These are phyloP conservation scores for Onychomys torridus DNA, from an alignment of 2,797 vertebrate species.

Conservation along the genomic window DNA sequence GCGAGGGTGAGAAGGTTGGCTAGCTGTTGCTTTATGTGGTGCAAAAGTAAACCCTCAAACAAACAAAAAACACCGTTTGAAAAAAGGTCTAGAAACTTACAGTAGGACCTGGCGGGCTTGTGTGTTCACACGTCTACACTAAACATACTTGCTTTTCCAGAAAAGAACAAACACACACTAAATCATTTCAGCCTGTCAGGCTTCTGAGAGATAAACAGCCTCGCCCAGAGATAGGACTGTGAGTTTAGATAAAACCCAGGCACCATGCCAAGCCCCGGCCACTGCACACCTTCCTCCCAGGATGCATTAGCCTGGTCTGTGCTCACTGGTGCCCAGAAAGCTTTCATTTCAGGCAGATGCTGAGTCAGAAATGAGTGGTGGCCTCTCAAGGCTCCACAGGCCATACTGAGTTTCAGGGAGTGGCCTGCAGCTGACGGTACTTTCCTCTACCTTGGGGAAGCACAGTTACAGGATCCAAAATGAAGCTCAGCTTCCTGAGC, in stretches of 20 bases:
- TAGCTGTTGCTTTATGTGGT: not conserved
- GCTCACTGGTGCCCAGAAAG: slow-evolving; percentile 82
- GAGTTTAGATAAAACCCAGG: slow-evolving; percentile 84
- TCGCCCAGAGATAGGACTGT: slow-evolving; percentile 82
- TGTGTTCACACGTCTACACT: slow-evolving; percentile 35
- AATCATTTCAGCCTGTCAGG: slow-evolving; percentile 80
- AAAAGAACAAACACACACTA: slow-evolving; percentile 78
- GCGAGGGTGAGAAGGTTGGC: not conserved
- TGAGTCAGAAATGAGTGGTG: slow-evolving; percentile 66
- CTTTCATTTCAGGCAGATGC: slow-evolving; percentile 73
- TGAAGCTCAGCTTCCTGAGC: rapidly evolving
- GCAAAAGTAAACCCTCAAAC: not conserved
- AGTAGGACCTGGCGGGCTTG: rapidly evolving
- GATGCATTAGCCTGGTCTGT: slow-evolving; percentile 69
- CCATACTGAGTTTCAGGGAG: slow-evolving; percentile 33
- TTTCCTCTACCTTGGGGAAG: not conserved
- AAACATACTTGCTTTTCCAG: slow-evolving; percentile 67
- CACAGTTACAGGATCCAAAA: not conserved
- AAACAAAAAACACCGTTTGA: not conserved
- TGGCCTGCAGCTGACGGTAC: not conserved
- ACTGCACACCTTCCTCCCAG: slow-evolving; percentile 67
- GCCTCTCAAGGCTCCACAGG: slow-evolving; percentile 14
- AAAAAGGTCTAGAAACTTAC: not conserved
- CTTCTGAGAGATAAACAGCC: slow-evolving; percentile 81
- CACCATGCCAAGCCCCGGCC: slow-evolving; percentile 77